A percentile compares a stretch with the other conserved stretches of the same genome.
Conservation (phyloP, 2,797 vertebrate genomes). For the Poliocrania exsul region DNA sequence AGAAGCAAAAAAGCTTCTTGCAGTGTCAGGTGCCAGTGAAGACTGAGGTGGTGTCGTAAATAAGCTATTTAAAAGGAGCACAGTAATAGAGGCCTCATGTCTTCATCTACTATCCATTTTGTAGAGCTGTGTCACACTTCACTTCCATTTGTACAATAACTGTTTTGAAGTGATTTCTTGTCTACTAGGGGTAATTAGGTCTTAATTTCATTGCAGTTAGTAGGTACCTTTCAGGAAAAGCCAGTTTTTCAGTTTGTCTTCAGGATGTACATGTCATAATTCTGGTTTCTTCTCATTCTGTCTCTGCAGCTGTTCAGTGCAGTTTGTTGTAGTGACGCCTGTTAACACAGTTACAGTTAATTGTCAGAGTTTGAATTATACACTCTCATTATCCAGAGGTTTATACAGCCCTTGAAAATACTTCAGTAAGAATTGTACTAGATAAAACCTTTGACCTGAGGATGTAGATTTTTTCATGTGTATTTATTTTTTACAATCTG, state of each 20-base stretch:
- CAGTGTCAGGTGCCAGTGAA: background rate
- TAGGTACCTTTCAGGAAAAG: conserved; percentile 15
- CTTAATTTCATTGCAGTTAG: conserved; percentile 7
- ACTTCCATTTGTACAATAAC: background rate
- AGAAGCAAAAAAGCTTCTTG: background rate
- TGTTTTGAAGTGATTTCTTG: background rate
- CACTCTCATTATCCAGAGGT: conserved; percentile 20
- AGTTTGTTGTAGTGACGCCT: conserved; percentile 29
- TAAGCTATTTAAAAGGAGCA: background rate
- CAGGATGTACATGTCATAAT: conserved; percentile 24
- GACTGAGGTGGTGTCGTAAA: background rate
- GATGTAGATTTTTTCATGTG: conserved; percentile 22
- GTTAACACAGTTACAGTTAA: conserved; percentile 45
- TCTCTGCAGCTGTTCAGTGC: conserved; percentile 34
- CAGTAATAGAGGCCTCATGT: background rate
- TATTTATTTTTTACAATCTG: background rate
- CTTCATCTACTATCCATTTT: background rate
- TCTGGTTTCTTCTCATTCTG: conserved; percentile 10
- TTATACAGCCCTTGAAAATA: conserved; percentile 36
- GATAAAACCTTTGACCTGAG: conserved; percentile 45
- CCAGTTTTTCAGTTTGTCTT: conserved; percentile 49
- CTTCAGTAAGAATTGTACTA: background rate
- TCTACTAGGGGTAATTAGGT: conserved; percentile 11
- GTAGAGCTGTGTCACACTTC: background rate
- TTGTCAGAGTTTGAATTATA: conserved; percentile 49